These are phyloP conservation scores for Drosophila obscura DNA, from an alignment of 1,140 invertebrate species.

Conservation along the genomic window DNA sequence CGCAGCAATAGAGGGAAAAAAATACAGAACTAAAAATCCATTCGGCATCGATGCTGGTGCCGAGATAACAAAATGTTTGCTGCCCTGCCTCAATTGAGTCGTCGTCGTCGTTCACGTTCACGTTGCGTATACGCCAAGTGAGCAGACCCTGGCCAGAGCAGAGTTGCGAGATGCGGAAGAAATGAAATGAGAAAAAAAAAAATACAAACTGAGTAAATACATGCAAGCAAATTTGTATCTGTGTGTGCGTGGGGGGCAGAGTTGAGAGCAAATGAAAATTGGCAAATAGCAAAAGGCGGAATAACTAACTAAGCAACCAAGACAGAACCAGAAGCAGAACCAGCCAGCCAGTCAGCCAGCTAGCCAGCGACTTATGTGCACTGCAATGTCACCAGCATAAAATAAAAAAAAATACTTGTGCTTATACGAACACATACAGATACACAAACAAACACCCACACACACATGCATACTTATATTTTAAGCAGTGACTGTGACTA, in stretches of 20 bases:
- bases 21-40: slow-evolving; percentile 62
- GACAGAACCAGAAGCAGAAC: no score
- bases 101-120: slow-evolving; percentile 28
- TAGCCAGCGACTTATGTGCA: slow-evolving; percentile 38
- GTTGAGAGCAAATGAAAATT: slow-evolving; percentile 55
- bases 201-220: slow-evolving; percentile 58
- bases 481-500: slow-evolving; percentile 42
- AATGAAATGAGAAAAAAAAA: slow-evolving; percentile 20
- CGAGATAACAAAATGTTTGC: slow-evolving; percentile 73
- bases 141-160: slow-evolving; percentile 27
- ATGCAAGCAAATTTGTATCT: slow-evolving; percentile 27
- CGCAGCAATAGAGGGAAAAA: slow-evolving; percentile 21
- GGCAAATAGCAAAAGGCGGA: slow-evolving; percentile 30
- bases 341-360: no score
- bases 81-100: slow-evolving; percentile 65
- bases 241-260: slow-evolving; percentile 15
- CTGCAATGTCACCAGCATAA: slow-evolving; percentile 65
- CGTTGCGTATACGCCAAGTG: slow-evolving; percentile 65
- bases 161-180: background rate
- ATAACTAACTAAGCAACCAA: slow-evolving; percentile 43
- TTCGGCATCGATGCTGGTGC: slow-evolving; percentile 65
- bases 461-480: slow-evolving; percentile 48
- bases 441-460: background rate
- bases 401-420: slow-evolving; percentile 21
- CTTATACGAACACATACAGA: slow-evolving; percentile 11